Base-by-base conservation (phyloP, 2,888 invertebrate genomes). In the Gnatocerus cornutus region DNA sequence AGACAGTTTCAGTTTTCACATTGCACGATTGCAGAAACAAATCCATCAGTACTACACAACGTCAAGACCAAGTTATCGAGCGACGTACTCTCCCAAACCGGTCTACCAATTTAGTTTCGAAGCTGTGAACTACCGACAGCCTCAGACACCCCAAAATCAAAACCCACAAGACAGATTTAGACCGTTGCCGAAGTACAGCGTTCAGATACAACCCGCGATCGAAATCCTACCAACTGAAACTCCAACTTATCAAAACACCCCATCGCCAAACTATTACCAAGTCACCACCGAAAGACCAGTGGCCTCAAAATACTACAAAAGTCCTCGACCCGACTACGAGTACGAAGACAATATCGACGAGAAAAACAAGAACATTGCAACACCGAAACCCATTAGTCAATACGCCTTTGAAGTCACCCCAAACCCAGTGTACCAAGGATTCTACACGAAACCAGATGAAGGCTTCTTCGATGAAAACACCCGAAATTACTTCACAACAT, bases 81-180 rank as follows among this genome's bases (percentile, higher is more conserved):
- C 79, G 10, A 65, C 69, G 58, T 72, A 67, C 27, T 69, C 71
- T 7, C 78, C 79, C 5, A 88, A 90, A 78, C 91, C 92, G 0
- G 87, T 91, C 5, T 93, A 92, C 80, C 92, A 93, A 79, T 93
- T 90, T 80, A 92, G 90, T 77, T 93, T 91, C 79, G 90, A 93
- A 79, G 88, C 90, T 0, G 87, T 89, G 7, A 86, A 87, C 73
- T 87, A 87, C 69, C 83, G 83, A 16, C 84, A 87, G 72, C 87
- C 85, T 9, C 76, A 74, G 39, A 72, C 67, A 59, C 81, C 78
- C 14, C 71, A 72, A 37, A 52, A 69, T n/a, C 71, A 78, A 48
- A 30, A 72, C 27, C 61, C 69, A 13, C 70, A 77, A 39, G 78
- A 81, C 37, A 76, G 79, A 48, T 82, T 82, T 68, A 76, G 79